Evolutionary conservation across 2,113 vertebrate species (phyloP), one percentile per base, ranked within the genome.

Genomic region (Tetrao urogallus): DNA sequence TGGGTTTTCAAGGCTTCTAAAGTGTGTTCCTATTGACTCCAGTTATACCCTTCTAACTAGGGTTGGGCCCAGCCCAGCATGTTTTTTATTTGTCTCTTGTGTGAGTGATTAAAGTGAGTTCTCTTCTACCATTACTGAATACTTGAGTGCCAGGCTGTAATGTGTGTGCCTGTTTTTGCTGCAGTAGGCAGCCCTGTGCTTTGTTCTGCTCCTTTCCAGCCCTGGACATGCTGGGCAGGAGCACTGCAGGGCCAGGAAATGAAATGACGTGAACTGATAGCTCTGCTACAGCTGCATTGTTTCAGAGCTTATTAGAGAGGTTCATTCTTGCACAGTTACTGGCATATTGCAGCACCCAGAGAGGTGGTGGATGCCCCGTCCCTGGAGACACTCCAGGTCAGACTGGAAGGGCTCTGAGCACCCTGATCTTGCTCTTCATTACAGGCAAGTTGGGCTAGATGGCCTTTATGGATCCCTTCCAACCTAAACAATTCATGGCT

Each of bases 231-330:
- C 80, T 81, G 73, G 57, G 73, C 79, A 91, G 85, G 77, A 32
- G 2, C 8, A 34, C 69, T 61, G 15, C 22, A 83, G 43, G 43
- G 82, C 27, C 69, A 86, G 88, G 91, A 95, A 95, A 94, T 73
- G 28, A 89, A 94, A 77, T 89, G 93, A 85, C 71, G 82, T 58
- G 40, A 93, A 45, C 73, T 89, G 34, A 72, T 90, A 82, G 66
- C 80, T 93, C 88, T 86, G 88, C 80, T 93, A 54, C 73, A 78
- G 91, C 80, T 70, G 85, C 86, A 82, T 54, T 45, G 66, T 69
- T 96, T 94, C 82, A 94, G 89, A 94, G 76, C 57, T 72, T 93
- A 92, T 93, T 94, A 91, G 92, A 91, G 24, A 48, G n/a, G 25
- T 75, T 95, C 95, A 93, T 91, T 95, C 82, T 94, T 75, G 82